Evolutionary conservation across 2,888 invertebrate genomes (phyloP), one percentile per base, ranked within the genome.

Genomic region (Subacronicta megacephala): DNA sequence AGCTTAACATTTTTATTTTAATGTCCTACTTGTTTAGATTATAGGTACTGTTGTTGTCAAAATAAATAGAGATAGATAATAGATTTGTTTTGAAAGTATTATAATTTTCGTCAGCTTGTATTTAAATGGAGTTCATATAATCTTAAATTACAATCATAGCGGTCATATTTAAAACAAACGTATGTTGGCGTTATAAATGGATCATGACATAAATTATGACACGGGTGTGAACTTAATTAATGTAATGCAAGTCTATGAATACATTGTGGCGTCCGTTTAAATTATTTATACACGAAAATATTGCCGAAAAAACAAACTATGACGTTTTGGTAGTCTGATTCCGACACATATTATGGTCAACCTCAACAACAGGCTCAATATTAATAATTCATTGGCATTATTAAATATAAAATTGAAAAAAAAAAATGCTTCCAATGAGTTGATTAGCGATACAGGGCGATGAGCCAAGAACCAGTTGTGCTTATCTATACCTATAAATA

Each of bases 171-270:
- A n/a, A 44, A 44, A 56, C 26, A 47, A n/a, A 33, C 13, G 23
- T 38, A 46, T 53, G n/a, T 63, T 45, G 29, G 6, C 20, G 29
- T 53, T 60, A 42, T 60, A 42, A 63, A 65, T 60, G 44, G 54
- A 61, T 40, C 51, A 35, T 44, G 46, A 56, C 52, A 51, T 62
- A 57, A 63, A 57, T 50, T 61, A 63, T 67, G 61, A 40, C 49
- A 42, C 18, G 67, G 61, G 63, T 63, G 73, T 67, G 63, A 67
- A 70, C 55, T 64, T 70, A 73, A 73, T 73, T 73, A 73, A 70
- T 50, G 46, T 72, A 64, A 73, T 72, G 73, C 61, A 72, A 54
- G 47, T 57, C 31, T 18, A 63, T 66, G 53, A 59, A 67, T 55
- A 57, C 36, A 49, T 60, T 44, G 15, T 37, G 33, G 43, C 12